These are phyloP conservation scores for Petrophora chlorosata DNA, from an alignment of 2,888 invertebrate species.

Conservation along the genomic window DNA sequence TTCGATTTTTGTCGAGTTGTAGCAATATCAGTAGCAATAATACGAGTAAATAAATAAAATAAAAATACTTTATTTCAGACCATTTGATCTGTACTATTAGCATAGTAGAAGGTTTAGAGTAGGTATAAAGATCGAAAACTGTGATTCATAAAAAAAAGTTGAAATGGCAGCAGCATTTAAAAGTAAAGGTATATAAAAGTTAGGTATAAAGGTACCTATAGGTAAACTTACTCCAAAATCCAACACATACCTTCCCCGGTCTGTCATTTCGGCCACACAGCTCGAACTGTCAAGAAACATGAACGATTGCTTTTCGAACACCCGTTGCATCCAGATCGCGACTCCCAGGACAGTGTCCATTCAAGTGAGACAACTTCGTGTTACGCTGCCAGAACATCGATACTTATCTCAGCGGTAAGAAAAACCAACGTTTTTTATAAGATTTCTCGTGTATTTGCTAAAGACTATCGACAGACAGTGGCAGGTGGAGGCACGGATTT, in stretches of 20 bases:
- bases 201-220: too few species aligned
- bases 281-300: slow-evolving; percentile 60
- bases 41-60: too few species aligned
- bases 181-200: too few species aligned
- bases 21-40: too few species aligned
- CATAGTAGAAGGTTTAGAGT: too few species aligned
- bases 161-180: too few species aligned
- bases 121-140: too few species aligned
- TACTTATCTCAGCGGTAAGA: slow-evolving; percentile 26
- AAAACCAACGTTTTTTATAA: slow-evolving; percentile 37
- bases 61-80: too few species aligned
- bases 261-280: slow-evolving; percentile 50
- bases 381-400: slow-evolving; percentile 50
- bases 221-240: not conserved
- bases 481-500: slow-evolving; percentile 52
- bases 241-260: slow-evolving; percentile 21
- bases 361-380: slow-evolving; percentile 56
- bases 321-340: slow-evolving; percentile 38
- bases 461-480: slow-evolving; percentile 51
- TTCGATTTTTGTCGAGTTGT: too few species aligned
- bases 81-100: too few species aligned
- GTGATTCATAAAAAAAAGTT: too few species aligned
- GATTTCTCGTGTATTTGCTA: slow-evolving; percentile 43
- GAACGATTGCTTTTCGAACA: slow-evolving; percentile 64
- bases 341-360: slow-evolving; percentile 48